These are phyloP conservation scores for Ceriagrion tenellum DNA, from an alignment of 2,888 invertebrate genomes.

Conservation along the genomic window DNA sequence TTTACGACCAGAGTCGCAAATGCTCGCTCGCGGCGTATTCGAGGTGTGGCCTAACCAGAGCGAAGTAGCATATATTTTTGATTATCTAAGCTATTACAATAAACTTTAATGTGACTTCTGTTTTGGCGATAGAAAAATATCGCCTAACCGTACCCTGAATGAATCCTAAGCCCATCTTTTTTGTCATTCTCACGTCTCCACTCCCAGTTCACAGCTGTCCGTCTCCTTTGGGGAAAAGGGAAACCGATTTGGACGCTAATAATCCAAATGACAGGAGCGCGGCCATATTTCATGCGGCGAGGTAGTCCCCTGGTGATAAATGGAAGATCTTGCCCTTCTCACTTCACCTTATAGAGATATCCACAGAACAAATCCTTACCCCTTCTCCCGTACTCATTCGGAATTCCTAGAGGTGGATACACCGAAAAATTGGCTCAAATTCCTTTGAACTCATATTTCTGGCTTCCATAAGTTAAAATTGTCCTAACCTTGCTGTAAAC, in stretches of 20 bases:
- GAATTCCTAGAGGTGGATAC: too few species aligned
- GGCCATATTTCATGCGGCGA: conserved; percentile 63
- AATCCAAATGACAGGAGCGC: conserved; percentile 61
- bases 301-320: neutral
- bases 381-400: neutral
- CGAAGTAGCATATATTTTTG: too few species aligned
- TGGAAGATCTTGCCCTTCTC: neutral
- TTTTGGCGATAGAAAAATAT: too few species aligned
- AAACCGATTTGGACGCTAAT: conserved; percentile 64
- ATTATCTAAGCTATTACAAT: too few species aligned
- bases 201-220: neutral
- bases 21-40: too few species aligned
- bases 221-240: neutral
- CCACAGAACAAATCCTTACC: neutral
- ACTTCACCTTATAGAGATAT: too few species aligned
- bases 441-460: neutral
- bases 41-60: too few species aligned
- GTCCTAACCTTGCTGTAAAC: too few species aligned
- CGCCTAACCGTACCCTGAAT: neutral
- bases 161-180: neutral
- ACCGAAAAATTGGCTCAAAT: too few species aligned
- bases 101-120: too few species aligned
- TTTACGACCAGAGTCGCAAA: too few species aligned
- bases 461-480: neutral
- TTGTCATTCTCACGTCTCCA: neutral